phyloP scores from a whole-genome alignment of 2,888 invertebrate species.

The Clanis bilineata region DNA sequence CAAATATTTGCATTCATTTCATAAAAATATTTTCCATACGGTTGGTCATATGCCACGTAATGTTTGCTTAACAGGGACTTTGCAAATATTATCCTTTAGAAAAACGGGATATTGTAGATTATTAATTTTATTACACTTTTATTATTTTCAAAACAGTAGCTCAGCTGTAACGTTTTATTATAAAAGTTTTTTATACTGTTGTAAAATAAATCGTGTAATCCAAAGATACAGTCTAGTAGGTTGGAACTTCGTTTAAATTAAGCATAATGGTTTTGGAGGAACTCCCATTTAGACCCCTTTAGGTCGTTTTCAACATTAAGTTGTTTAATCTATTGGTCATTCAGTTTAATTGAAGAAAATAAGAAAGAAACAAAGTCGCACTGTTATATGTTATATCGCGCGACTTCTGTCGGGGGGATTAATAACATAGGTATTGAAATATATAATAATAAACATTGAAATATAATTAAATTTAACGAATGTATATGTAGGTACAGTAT shows the following conservation, averaged over 20 bases:
- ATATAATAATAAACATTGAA: too few species aligned
- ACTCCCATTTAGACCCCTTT: background rate
- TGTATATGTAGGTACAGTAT: too few species aligned
- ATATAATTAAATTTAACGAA: too few species aligned
- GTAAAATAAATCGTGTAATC: background rate
- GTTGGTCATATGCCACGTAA: constrained; percentile 29
- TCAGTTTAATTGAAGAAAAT: too few species aligned
- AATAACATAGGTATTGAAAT: too few species aligned
- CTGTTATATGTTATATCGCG: too few species aligned
- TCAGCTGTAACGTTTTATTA: too few species aligned
- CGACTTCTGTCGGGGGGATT: too few species aligned
- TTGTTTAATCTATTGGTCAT: background rate
- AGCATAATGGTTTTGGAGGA: background rate
- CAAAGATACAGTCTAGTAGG: background rate
- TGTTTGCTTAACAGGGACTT: constrained; percentile 19
- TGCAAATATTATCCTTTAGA: constrained; percentile 18
- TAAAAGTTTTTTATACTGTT: background rate
- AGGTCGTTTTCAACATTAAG: background rate
- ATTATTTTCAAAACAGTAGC: too few species aligned
- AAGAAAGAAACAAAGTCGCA: too few species aligned
- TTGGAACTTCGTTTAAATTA: background rate
- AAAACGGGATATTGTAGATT: too few species aligned
- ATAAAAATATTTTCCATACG: constrained; percentile 32
- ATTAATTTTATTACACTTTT: too few species aligned
- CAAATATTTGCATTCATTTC: constrained; percentile 54